Conservation (phyloP, 64 coral and sea anemone genomes). For the Montipora cactus region DNA sequence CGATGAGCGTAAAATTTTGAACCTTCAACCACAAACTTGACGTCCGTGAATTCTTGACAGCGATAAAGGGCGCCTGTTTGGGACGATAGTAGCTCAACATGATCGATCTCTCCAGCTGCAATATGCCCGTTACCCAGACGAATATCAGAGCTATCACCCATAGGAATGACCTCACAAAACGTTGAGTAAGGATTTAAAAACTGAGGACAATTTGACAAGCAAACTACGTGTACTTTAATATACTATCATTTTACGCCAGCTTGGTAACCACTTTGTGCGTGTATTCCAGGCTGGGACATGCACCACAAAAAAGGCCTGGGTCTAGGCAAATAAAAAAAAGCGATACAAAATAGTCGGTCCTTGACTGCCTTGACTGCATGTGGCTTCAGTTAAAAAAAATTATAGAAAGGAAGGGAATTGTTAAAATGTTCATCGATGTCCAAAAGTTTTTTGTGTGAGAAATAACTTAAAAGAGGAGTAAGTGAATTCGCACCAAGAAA, state of each 20-base stretch:
- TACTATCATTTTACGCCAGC: conserved; percentile 25
- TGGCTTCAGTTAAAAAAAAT: no score
- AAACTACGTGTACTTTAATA: background rate
- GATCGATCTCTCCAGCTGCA: conserved; percentile 89
- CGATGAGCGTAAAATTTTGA: conserved; percentile 85
- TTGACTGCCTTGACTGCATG: no score
- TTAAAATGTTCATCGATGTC: no score
- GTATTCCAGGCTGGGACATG: background rate
- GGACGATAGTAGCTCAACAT: conserved; percentile 95
- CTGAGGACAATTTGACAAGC: no score
- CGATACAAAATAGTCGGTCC: no score
- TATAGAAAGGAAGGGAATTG: no score
- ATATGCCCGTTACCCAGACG: conserved; percentile 49
- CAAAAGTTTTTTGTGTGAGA: no score
- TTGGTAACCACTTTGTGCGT: conserved; percentile 3
- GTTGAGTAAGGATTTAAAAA: background rate
- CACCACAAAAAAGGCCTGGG: background rate
- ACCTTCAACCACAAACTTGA: conserved; percentile 90
- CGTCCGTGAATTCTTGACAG: conserved; percentile 92
- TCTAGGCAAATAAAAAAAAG: no score
- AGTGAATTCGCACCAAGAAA: no score
- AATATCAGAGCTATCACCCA: conserved; percentile 88
- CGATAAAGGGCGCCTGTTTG: conserved; percentile 79
- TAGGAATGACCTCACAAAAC: conserved; percentile 1
- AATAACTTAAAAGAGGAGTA: no score